These are phyloP conservation scores for Gortyna flavago DNA, from an alignment of 2,888 invertebrate species.

Conservation along the genomic window DNA sequence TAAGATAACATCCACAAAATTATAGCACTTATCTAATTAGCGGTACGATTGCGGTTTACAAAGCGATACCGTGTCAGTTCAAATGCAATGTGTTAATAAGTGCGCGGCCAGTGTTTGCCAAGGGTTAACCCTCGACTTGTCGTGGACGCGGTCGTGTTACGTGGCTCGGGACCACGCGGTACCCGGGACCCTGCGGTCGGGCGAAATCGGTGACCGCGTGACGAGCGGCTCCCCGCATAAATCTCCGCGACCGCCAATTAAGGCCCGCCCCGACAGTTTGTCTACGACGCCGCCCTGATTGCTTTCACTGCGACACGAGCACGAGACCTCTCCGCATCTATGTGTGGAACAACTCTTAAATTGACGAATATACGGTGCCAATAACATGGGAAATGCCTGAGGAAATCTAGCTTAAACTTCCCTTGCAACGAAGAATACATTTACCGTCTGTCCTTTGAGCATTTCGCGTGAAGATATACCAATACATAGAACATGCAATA, in stretches of 20 bases:
- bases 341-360: conserved; percentile 60
- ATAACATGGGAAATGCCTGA: conserved; percentile 59
- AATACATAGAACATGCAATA: neutral
- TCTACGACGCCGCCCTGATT: conserved; percentile 89
- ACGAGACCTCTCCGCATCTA: conserved; percentile 60
- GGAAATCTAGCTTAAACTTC: conserved; percentile 12
- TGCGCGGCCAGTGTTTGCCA: conserved; percentile 69
- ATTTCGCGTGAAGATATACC: neutral
- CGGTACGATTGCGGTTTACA: conserved; percentile 47
- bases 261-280: conserved; percentile 89
- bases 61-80: conserved; percentile 42
- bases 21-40: conserved; percentile 28
- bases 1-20: conserved; percentile 6
- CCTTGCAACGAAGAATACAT: neutral
- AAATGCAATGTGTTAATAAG: conserved; percentile 71
- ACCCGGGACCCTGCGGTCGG: conserved; percentile 68
- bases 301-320: conserved; percentile 83
- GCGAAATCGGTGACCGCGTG: conserved; percentile 80
- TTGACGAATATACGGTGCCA: conserved; percentile 64
- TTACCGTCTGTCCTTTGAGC: neutral
- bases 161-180: conserved; percentile 59
- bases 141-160: conserved; percentile 51
- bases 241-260: conserved; percentile 90
- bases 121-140: conserved; percentile 62
- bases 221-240: conserved; percentile 88